A percentile compares a stretch with the other conserved stretches of the same genome.
Conservation (phyloP, 2,797 vertebrate genomes). For the Macroramphosus scolopax region DNA sequence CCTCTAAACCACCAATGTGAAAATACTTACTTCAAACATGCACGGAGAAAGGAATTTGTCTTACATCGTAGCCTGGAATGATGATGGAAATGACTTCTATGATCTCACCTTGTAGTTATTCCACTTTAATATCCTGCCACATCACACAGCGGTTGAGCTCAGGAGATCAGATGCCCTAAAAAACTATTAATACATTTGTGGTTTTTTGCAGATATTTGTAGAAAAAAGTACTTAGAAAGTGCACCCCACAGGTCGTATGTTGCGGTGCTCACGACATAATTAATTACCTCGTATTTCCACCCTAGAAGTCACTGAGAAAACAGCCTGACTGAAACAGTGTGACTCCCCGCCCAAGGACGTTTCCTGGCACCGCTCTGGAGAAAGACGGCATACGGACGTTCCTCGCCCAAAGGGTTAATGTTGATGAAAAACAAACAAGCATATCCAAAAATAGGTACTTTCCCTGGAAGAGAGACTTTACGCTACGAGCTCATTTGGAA, state of each 20-base stretch:
- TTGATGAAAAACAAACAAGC: conserved; percentile 81
- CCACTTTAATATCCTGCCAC: too few species aligned
- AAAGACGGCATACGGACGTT: conserved; percentile 79
- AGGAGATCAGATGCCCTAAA: too few species aligned
- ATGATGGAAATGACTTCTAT: too few species aligned
- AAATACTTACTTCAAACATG: too few species aligned
- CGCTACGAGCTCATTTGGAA: conserved; percentile 85
- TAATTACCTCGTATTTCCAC: conserved; percentile 61
- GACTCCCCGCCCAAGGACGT: conserved; percentile 72
- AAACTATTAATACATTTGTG: too few species aligned
- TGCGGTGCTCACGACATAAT: conserved; percentile 44
- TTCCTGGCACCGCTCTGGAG: conserved; percentile 59
- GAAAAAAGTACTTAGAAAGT: conserved; percentile 5
- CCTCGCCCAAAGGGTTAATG: conserved; percentile 82
- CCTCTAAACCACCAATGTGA: too few species aligned
- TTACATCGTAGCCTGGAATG: too few species aligned
- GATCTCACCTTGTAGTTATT: too few species aligned
- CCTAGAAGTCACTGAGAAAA: conserved; percentile 50
- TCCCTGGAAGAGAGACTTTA: conserved; percentile 78
- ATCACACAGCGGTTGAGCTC: too few species aligned
- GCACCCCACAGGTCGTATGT: conserved; percentile 24
- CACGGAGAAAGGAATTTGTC: too few species aligned
- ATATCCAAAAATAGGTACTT: conserved; percentile 75
- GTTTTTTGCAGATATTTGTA: too few species aligned
- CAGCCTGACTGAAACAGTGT: conserved; percentile 51